A percentile compares a stretch with the other conserved stretches of the same genome.
phyloP scores from a whole-genome alignment of 92 coral and sea anemone genomes.

The Zoanthus sansibaricus region DNA sequence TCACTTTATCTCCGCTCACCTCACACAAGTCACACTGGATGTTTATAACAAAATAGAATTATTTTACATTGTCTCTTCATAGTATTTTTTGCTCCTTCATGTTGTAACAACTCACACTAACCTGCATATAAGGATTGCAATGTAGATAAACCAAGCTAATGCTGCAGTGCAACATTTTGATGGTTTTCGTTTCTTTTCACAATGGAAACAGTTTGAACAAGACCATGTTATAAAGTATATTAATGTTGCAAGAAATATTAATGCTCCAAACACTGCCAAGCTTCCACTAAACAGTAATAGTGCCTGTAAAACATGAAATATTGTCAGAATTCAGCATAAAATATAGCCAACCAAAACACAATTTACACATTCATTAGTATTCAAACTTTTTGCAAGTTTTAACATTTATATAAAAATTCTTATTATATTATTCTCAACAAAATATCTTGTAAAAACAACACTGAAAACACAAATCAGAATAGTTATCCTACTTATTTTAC shows the following conservation, averaged over 20 bases:
- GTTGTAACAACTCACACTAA: conserved; percentile 23
- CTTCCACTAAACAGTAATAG: conserved; percentile 62
- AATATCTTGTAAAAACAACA: no score
- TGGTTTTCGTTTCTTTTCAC: conserved; percentile 48
- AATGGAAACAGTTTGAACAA: conserved; percentile 55
- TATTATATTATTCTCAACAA: no score
- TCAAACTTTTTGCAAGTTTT: no score
- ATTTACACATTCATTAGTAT: no score
- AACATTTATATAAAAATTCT: no score
- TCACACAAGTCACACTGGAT: no score
- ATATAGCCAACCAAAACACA: no score
- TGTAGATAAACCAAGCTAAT: conserved; percentile 55
- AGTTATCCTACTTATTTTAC: no score
- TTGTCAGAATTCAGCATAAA: background rate
- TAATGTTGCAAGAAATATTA: conserved; percentile 54
- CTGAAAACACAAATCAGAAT: no score
- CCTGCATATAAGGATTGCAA: conserved; percentile 63
- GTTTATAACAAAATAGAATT: no score
- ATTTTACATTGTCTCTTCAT: no score
- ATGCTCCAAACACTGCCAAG: conserved; percentile 67
- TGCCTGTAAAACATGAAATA: conserved; percentile 46
- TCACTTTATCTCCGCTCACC: no score
- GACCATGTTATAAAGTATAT: conserved; percentile 67
- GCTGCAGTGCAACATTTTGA: conserved; percentile 44
- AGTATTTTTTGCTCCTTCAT: background rate